Base-by-base conservation (phyloP, 2,113 vertebrate species). In the Eptesicus fuscus region DNA sequence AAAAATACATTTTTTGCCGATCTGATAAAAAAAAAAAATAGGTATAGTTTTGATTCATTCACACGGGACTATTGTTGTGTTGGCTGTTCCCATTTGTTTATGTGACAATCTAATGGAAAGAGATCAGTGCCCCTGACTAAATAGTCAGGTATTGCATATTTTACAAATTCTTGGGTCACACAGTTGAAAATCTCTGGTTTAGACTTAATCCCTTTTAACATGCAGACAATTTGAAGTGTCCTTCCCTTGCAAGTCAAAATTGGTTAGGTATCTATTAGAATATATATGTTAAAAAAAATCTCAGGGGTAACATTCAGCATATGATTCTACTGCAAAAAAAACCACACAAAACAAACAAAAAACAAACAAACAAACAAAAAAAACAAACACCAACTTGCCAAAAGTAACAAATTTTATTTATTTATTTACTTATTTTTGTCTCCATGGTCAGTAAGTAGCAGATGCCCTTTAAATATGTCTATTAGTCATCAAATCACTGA, bases 401-500 rank as follows among this genome's bases (percentile, higher is more conserved):
- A 91, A 16, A 78, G 61, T 47, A 89, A 76, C 85, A 90, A 63
- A 59, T 93, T 89, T 59, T 82, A 85, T 65, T 83, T 82, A 74
- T 59, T 95, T 56, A 67, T 61, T 78, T 71, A 25, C 10, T 23
- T 73, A 14, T 42, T 94, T 92, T 65, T 83, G 10, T 95, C 65
- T 93, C 83, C 56, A 78, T 83, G 83, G 94, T 96, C 49, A 69
- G 74, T 85, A 93, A 73, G 78, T 83, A 93, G 79, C 95, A 95
- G 63, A 96, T 78, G 14, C 79, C 85, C 89, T 86, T 95, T 96
- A 93, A 95, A 89, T 95, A 94, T 91, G 83, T 87, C 91, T 63
- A 88, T 95, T 95, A 95, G 53, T 95, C 93, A 96, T 96, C 93
- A 83, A 86, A 71, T 91, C 17, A 4, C 83, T 96, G 77, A 53